A percentile compares a stretch with the other conserved stretches of the same genome.
These are phyloP conservation scores for Sericinus montela DNA, from an alignment of 2,888 invertebrate genomes.

Conservation along the genomic window DNA sequence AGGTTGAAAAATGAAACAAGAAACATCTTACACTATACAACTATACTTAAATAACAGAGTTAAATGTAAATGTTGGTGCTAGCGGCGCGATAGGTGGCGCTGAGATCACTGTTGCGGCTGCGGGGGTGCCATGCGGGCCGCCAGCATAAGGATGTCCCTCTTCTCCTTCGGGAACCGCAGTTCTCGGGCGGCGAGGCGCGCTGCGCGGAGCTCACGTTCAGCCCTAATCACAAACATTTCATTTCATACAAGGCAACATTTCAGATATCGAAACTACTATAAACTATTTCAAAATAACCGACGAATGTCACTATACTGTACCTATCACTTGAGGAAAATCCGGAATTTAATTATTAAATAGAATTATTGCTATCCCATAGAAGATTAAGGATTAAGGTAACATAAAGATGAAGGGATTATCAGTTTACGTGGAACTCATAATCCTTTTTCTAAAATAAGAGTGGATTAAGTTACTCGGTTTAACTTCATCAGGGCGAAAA, in stretches of 20 bases:
- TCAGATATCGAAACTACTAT: no score
- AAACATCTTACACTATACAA: conserved; percentile 54
- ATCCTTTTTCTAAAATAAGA: no score
- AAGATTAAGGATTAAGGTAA: no score
- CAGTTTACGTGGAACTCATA: no score
- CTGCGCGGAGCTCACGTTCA: conserved; percentile 91
- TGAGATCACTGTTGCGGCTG: conserved; percentile 71
- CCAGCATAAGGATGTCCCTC: conserved; percentile 94
- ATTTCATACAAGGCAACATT: not conserved
- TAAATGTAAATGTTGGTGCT: conserved; percentile 38
- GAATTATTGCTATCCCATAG: no score
- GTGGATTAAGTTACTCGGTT: no score
- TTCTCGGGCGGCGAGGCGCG: conserved; percentile 92
- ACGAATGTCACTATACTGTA: no score
- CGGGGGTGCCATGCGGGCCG: conserved; percentile 87
- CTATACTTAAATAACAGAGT: conserved; percentile 62
- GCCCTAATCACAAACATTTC: conserved; percentile 67
- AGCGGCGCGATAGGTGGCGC: conserved; percentile 37
- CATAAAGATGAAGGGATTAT: no score
- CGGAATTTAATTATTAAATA: no score
- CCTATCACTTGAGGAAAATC: no score
- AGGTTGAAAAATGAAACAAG: conserved; percentile 45
- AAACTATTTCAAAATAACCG: no score
- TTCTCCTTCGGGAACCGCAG: conserved; percentile 97
- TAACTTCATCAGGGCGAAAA: no score